These are phyloP conservation scores for Ashinkailepas kermadecensis DNA, from an alignment of 2,888 invertebrate species.

Conservation along the genomic window DNA sequence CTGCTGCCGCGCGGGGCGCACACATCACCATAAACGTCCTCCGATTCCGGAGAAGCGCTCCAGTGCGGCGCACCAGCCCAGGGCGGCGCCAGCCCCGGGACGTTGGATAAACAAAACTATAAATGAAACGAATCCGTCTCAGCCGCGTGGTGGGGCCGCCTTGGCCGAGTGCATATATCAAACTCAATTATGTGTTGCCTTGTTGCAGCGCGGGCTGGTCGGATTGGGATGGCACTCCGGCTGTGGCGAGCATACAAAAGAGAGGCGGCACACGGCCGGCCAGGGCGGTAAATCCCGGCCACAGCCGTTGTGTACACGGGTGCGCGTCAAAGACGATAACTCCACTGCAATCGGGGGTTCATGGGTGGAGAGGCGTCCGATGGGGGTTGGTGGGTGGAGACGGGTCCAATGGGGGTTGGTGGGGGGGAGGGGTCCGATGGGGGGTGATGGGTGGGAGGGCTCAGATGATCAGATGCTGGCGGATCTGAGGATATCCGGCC, in stretches of 20 bases:
- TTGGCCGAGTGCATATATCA: not conserved
- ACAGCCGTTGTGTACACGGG: not conserved
- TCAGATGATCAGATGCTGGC: no score
- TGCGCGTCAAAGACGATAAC: not conserved
- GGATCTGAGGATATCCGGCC: no score
- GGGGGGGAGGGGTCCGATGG: no score
- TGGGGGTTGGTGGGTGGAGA: no score
- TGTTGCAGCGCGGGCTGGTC: not conserved
- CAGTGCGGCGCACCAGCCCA: not conserved
- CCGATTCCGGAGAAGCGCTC: not conserved
- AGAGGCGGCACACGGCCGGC: not conserved
- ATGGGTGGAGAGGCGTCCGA: no score
- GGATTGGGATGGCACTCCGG: not conserved
- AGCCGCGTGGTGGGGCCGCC: not conserved
- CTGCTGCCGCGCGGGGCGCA: not conserved
- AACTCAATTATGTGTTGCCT: slow-evolving; percentile 11
- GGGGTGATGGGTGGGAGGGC: no score
- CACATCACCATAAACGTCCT: not conserved
- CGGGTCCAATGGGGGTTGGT: not conserved
- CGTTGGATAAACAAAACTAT: slow-evolving; percentile 12
- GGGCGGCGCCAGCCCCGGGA: no score
- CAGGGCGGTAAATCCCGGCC: not conserved
- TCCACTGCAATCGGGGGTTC: not conserved
- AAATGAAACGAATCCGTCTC: slow-evolving; percentile 4
- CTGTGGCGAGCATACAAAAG: not conserved